Evolutionary conservation across 2,797 vertebrate genomes (phyloP), one percentile per base, ranked within the genome.

Genomic region (Danio choprae): DNA sequence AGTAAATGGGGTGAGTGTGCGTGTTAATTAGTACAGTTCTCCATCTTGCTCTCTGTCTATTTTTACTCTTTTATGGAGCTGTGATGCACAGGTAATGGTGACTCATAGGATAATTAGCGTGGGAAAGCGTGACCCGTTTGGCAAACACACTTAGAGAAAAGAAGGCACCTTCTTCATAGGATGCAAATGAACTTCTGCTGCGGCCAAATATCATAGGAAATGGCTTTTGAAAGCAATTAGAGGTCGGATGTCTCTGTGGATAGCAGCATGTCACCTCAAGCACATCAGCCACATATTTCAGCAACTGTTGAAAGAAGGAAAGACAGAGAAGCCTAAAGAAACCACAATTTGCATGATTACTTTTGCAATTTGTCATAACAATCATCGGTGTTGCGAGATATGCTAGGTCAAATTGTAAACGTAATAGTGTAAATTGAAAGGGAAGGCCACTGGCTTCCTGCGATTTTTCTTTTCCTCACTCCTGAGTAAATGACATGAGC

Each of bases 41-140:
- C 48, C 20, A 55, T 69, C 38, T 69, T 55, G n/a, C 55, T 15
- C 10, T n/a, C 6, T 51, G n/a, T 56, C 58, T 67, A 67, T 82
- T 69, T 84, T 77, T 20, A 63, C 20, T 43, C 46, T 50, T 41
- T 65, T 62, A 40, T 73, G n/a, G 12, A 22, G 59, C 40, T 15
- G 13, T 41, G 43, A 60, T 48, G 59, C 56, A 16, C 62, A 75
- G 72, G 44, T 76, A 84, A 87, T 15, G 18, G 68, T 88, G 87
- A 88, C 64, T 90, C 86, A 89, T 84, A 78, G 48, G 44, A 59
- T 82, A 87, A 86, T 91, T 90, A 87, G 40, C 29, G 43, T 72
- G 82, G 81, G 82, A 82, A 84, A 83, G 60, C 20, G 67, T 81
- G 77, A 84, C 36, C 79, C 16, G 22, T 73, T 73, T 72, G 71